Conservation (phyloP, 37 sponge, comb jelly and placozoan species). For the Ephydatia muelleri region DNA sequence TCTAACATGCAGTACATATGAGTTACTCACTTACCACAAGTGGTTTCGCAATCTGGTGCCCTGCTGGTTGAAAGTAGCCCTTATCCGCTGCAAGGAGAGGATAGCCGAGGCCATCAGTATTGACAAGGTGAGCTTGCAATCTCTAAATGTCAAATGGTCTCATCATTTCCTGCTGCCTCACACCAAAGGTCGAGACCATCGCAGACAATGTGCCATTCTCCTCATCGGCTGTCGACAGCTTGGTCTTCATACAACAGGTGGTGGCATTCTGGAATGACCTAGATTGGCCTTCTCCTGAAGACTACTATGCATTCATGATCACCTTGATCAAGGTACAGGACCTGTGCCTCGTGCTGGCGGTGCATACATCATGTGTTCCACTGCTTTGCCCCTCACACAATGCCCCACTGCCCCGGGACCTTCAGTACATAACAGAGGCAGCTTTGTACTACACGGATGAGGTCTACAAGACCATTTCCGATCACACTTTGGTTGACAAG, state of each 20-base stretch:
- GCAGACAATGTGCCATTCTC: slow-evolving; percentile 41
- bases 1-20: not conserved
- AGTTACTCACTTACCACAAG: slow-evolving; percentile 18
- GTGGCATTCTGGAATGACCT: slow-evolving; percentile 36
- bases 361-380: not conserved
- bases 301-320: slow-evolving; percentile 26
- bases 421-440: slow-evolving; percentile 16
- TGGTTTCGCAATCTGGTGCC: slow-evolving; percentile 57
- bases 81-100: slow-evolving; percentile 6
- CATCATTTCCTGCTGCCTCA: too few relatives aligned
- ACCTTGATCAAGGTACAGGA: slow-evolving; percentile 7
- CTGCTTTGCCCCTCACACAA: not conserved
- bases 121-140: slow-evolving; percentile 41
- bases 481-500: not conserved
- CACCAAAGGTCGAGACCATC: not conserved
- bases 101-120: slow-evolving; percentile 41
- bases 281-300: slow-evolving; percentile 37
- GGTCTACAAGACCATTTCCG: slow-evolving; percentile 3
- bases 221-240: slow-evolving; percentile 54
- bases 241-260: slow-evolving; percentile 35
- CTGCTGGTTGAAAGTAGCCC: slow-evolving; percentile 42
- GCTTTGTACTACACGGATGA: slow-evolving; percentile 36
- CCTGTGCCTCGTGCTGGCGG: not conserved
- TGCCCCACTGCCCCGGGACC: not conserved
- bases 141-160: not conserved